Conservation (phyloP, 2,888 invertebrate species). For the Sabellastarte sp. region DNA sequence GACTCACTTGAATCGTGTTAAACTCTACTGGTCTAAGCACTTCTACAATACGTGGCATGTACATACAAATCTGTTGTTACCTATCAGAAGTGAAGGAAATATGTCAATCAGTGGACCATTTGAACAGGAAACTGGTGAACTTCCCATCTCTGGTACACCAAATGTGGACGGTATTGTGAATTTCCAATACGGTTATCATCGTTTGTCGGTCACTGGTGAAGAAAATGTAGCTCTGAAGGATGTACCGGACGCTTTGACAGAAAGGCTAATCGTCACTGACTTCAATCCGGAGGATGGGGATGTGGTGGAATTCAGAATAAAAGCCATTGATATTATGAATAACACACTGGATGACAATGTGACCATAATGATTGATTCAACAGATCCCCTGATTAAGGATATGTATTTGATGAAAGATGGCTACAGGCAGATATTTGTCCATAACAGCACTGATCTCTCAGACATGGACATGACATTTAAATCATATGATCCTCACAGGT, state of each 20-base stretch:
- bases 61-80: background rate
- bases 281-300: background rate
- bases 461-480: background rate
- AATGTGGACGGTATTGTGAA: background rate
- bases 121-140: background rate
- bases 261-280: background rate
- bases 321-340: constrained; percentile 3
- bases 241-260: background rate
- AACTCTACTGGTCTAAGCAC: background rate
- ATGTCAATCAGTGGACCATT: background rate
- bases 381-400: background rate
- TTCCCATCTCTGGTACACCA: background rate
- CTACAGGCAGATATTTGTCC: background rate
- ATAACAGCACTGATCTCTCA: background rate
- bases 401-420: constrained; percentile 1
- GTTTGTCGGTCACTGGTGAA: background rate
- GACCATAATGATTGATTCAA: background rate
- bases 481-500: constrained; percentile 1
- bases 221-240: background rate
- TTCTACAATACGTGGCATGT: constrained; percentile 2
- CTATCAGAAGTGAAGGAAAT: background rate
- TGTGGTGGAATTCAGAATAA: background rate
- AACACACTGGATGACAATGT: background rate
- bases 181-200: background rate
- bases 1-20: background rate